Evolutionary conservation across 2,888 invertebrate species (phyloP).

Genomic region (Spisula subtruncata): DNA sequence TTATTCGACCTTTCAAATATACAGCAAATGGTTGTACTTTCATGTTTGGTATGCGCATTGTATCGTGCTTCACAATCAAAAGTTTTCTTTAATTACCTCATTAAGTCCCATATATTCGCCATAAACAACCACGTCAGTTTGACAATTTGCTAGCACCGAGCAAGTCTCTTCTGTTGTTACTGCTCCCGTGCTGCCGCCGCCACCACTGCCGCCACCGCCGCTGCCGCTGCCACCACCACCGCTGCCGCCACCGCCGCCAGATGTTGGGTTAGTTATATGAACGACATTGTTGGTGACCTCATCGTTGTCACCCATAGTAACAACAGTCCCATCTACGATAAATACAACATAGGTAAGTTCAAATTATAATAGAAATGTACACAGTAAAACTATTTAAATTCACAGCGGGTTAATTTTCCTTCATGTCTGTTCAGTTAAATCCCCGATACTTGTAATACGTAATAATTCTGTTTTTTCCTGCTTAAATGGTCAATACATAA

Average conservation of each 20-base stretch:
- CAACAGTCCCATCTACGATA: neutral
- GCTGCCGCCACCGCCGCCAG: no score
- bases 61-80: neutral
- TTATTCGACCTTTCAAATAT: no score
- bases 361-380: neutral
- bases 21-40: no score
- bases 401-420: neutral
- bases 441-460: no score
- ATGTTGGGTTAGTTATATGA: constrained; percentile 26
- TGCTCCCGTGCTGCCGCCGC: neutral
- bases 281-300: constrained; percentile 9
- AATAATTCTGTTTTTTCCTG: no score
- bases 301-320: constrained; percentile 7
- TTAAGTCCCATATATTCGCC: constrained; percentile 20
- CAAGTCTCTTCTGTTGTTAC: constrained; percentile 21
- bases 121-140: constrained; percentile 40
- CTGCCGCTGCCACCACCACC: no score
- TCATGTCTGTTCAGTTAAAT: neutral
- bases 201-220: no score
- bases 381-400: neutral
- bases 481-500: no score
- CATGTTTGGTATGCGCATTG: no score
- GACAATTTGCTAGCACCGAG: constrained; percentile 47
- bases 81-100: constrained; percentile 18
- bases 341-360: neutral